These are phyloP conservation scores for Rhinella marina DNA, from an alignment of 2,797 vertebrate species.

Conservation along the genomic window DNA sequence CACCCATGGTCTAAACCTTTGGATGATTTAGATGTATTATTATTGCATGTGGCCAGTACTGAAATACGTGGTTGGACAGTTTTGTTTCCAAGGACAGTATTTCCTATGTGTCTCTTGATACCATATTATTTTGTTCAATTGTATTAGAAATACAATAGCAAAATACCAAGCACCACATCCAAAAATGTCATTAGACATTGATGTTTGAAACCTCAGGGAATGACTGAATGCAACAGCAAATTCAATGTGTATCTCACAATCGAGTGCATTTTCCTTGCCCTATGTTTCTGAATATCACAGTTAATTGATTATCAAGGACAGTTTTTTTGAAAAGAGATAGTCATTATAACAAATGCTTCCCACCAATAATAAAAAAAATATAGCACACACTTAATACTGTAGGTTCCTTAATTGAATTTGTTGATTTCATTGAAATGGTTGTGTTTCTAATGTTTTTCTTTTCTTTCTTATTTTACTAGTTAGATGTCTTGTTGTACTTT, in stretches of 20 bases:
- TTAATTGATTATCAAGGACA: conserved; percentile 61
- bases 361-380: conserved; percentile 9
- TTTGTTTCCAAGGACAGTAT: conserved; percentile 29
- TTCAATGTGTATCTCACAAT: conserved; percentile 57
- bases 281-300: conserved; percentile 42
- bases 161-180: conserved; percentile 25
- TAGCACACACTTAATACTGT: conserved; percentile 2
- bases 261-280: conserved; percentile 35
- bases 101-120: conserved; percentile 32
- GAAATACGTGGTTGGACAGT: neutral
- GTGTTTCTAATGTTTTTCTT: neutral
- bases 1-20: too few relatives aligned
- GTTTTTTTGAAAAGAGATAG: conserved; percentile 50
- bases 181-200: conserved; percentile 48
- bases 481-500: neutral
- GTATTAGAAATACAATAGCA: conserved; percentile 43
- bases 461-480: neutral
- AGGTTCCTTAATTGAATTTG: conserved; percentile 31
- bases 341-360: conserved; percentile 43
- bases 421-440: conserved; percentile 15
- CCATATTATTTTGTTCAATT: conserved; percentile 26
- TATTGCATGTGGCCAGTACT: neutral
- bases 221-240: conserved; percentile 53
- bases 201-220: conserved; percentile 45
- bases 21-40: neutral